Conservation (phyloP, 2,888 invertebrate species). For the Synergus laeviventris region DNA sequence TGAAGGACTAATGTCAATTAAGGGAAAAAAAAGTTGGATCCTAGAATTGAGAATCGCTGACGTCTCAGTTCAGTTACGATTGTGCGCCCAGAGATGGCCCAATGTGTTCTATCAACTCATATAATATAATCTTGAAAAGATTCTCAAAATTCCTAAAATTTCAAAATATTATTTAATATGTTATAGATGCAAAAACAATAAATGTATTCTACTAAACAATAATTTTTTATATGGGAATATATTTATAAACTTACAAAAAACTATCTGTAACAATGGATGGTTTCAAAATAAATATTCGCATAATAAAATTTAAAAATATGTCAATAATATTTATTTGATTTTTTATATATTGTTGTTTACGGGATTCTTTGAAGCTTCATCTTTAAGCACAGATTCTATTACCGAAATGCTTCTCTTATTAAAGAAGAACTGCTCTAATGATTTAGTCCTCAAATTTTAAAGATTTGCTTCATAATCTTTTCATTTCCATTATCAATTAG, state of each 20-base stretch:
- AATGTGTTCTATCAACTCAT: neutral
- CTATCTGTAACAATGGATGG: neutral
- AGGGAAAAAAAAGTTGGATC: conserved; percentile 31
- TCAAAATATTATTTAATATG: too few species aligned
- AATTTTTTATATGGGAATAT: neutral
- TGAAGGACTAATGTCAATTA: neutral
- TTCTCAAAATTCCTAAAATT: neutral
- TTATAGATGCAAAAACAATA: neutral
- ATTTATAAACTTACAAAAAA: neutral
- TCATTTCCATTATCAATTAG: neutral
- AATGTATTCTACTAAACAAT: neutral
- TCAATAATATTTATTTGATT: neutral
- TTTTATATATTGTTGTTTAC: neutral
- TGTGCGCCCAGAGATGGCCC: conserved; percentile 26
- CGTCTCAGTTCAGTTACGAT: neutral
- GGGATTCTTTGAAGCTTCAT: neutral
- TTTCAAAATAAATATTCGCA: neutral
- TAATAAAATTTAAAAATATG: neutral
- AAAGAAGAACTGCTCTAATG: conserved; percentile 39
- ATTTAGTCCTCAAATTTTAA: neutral
- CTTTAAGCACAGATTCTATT: conserved; percentile 3
- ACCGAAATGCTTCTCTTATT: conserved; percentile 16
- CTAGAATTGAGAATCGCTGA: conserved; percentile 47
- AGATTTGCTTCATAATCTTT: neutral
- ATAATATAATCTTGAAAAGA: neutral